These are phyloP conservation scores for Vireo griseus DNA, from an alignment of 2,797 vertebrate genomes.

Conservation along the genomic window DNA sequence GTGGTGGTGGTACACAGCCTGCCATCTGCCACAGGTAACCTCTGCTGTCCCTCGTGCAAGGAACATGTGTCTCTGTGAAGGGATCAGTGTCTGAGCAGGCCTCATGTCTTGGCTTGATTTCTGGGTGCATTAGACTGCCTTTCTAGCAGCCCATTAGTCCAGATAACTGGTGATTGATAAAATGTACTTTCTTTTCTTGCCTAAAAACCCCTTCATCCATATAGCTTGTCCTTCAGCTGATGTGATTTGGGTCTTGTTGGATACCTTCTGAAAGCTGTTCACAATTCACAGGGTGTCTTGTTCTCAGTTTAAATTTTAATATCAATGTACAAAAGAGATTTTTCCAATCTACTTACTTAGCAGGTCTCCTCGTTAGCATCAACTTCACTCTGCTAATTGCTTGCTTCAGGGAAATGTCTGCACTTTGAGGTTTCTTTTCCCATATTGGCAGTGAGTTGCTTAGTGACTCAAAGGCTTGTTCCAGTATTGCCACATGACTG, in stretches of 20 bases:
- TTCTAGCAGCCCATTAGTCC: not conserved
- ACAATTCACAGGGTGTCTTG: not conserved
- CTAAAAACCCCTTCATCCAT: not conserved
- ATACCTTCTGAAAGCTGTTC: not conserved
- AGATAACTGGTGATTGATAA: not conserved
- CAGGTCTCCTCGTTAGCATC: not conserved
- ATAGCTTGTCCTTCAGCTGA: not conserved
- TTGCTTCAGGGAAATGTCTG: constrained; percentile 26
- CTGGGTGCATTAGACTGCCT: not conserved
- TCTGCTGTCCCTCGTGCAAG: not conserved
- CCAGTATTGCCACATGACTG: not conserved
- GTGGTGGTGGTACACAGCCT: not conserved
- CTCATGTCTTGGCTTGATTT: not conserved
- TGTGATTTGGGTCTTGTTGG: not conserved
- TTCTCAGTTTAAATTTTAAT: not conserved
- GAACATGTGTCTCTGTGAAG: not conserved
- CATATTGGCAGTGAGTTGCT: not conserved
- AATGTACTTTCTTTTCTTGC: not conserved
- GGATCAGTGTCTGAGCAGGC: not conserved
- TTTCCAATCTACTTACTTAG: not conserved
- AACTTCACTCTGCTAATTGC: not conserved
- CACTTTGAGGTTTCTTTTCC: constrained; percentile 33
- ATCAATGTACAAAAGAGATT: not conserved
- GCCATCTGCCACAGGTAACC: not conserved
- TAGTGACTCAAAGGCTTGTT: not conserved